A percentile compares a stretch with the other conserved stretches of the same genome.
These are phyloP conservation scores for Rynchops niger DNA, from an alignment of 2,113 vertebrate genomes.

Conservation along the genomic window DNA sequence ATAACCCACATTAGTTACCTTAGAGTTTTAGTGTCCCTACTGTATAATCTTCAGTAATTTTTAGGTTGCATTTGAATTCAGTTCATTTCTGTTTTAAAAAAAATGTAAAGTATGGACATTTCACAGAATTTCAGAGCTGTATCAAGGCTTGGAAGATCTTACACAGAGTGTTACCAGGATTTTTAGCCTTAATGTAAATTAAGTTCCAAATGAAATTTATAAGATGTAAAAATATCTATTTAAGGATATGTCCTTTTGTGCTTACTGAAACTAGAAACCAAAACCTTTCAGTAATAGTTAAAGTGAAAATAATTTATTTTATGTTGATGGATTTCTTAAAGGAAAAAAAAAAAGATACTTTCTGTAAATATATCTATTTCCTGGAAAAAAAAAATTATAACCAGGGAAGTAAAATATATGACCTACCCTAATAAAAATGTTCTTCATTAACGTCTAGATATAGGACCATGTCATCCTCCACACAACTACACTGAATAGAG, in stretches of 20 bases:
- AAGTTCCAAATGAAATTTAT: neutral
- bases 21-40: neutral
- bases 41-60: neutral
- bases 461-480: neutral
- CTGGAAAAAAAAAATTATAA: neutral
- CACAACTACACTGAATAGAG: neutral
- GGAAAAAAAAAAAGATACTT: rapidly evolving
- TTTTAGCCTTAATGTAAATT: neutral
- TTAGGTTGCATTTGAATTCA: neutral
- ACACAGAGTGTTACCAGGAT: neutral
- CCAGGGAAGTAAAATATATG: neutral
- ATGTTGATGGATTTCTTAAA: neutral
- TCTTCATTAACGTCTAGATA: neutral
- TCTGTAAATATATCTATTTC: neutral
- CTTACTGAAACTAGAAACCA: neutral
- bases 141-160: neutral
- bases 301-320: neutral
- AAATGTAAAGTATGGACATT: neutral
- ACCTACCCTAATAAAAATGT: neutral
- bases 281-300: neutral
- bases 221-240: neutral
- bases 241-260: neutral
- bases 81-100: neutral
- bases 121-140: neutral
- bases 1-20: neutral